Evolutionary conservation across 2,888 invertebrate genomes (phyloP).

Genomic region (Scrobipalpa atriplicella): DNA sequence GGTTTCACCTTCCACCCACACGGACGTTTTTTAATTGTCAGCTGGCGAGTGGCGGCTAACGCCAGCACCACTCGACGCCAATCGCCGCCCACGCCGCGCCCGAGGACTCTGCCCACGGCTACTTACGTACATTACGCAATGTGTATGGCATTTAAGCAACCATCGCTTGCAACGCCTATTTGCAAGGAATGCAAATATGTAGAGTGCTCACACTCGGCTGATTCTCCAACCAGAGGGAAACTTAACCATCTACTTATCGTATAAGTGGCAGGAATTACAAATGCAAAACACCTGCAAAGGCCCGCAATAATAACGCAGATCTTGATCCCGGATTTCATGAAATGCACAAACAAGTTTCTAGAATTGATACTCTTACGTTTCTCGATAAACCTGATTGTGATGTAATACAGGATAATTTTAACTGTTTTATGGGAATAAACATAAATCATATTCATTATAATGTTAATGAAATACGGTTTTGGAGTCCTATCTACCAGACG

Average conservation of each 20-base stretch:
- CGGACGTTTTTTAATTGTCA: slow-evolving; percentile 55
- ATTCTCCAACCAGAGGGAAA: slow-evolving; percentile 11
- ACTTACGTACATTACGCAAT: slow-evolving; percentile 48
- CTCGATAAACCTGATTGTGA: slow-evolving; percentile 1
- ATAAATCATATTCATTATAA: background rate
- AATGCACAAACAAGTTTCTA: slow-evolving; percentile 9
- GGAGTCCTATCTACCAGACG: background rate
- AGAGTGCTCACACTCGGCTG: slow-evolving; percentile 8
- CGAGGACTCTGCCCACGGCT: slow-evolving; percentile 68
- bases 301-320: slow-evolving; percentile 3
- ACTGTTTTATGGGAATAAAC: background rate
- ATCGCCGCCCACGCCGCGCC: slow-evolving; percentile 57
- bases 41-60: slow-evolving; percentile 46
- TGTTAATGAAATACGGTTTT: slow-evolving; percentile 6
- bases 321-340: slow-evolving; percentile 18
- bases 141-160: slow-evolving; percentile 45
- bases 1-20: slow-evolving; percentile 62
- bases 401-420: background rate
- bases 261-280: slow-evolving; percentile 24
- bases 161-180: slow-evolving; percentile 26
- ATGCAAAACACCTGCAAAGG: slow-evolving; percentile 18
- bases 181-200: slow-evolving; percentile 25
- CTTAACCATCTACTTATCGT: slow-evolving; percentile 14
- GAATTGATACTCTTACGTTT: background rate
- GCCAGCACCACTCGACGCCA: slow-evolving; percentile 42